phyloP scores from a whole-genome alignment of 2,113 vertebrate genomes.

The Hylia prasina region DNA sequence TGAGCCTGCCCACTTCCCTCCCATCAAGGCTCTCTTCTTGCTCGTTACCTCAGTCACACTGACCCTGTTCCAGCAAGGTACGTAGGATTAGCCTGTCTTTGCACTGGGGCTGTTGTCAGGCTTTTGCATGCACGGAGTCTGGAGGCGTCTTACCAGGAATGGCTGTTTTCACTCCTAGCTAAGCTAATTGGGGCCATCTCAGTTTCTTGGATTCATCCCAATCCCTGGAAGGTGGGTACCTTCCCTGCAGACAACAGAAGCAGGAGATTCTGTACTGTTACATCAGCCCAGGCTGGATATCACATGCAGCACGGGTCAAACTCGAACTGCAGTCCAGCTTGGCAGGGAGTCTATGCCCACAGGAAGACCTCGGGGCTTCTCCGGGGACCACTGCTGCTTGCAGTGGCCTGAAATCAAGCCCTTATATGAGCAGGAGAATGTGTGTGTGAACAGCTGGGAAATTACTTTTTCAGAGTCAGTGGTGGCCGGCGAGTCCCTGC shows the following conservation, averaged over 20 bases:
- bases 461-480: background rate
- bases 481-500: background rate
- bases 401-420: background rate
- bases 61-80: constrained; percentile 99
- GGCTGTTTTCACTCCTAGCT: constrained; percentile 53
- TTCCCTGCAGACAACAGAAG: constrained; percentile 25
- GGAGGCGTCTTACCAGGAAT: constrained; percentile 51
- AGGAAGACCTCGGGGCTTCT: background rate
- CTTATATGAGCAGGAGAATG: background rate
- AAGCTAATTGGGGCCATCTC: constrained; percentile 50
- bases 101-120: constrained; percentile 40
- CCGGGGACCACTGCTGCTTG: fast-evolving
- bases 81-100: constrained; percentile 45
- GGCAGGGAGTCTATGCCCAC: background rate
- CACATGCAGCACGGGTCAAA: background rate
- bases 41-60: constrained; percentile 96
- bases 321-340: background rate
- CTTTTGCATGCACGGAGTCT: constrained; percentile 51
- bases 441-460: background rate
- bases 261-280: background rate
- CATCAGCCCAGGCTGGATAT: background rate
- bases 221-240: constrained; percentile 60
- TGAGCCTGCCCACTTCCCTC: constrained; percentile 92
- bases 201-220: constrained; percentile 44
- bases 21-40: constrained; percentile 97